Percentiles rank a stretch among this genome's conserved stretches.
phyloP scores from a whole-genome alignment of 2,797 vertebrate species.

The Mormyrus proboscirostris region DNA sequence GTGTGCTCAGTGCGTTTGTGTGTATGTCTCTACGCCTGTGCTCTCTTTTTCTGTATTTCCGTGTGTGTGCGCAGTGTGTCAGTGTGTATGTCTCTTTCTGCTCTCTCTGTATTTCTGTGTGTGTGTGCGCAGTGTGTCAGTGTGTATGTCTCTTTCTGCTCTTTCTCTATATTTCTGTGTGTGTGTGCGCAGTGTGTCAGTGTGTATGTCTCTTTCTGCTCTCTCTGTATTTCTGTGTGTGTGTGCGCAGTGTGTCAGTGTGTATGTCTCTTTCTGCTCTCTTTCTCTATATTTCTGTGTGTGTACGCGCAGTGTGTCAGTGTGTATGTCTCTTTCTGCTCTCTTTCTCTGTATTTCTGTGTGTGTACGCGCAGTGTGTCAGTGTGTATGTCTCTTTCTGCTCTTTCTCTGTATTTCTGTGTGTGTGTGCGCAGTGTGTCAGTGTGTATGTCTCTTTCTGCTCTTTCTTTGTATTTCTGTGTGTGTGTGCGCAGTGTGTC shows the following conservation, averaged over 20 bases:
- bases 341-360: background rate
- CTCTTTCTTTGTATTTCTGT: background rate
- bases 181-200: background rate
- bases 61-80: background rate
- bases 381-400: background rate
- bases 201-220: background rate
- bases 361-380: background rate
- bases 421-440: background rate
- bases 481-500: background rate
- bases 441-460: background rate
- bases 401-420: background rate
- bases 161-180: background rate
- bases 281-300: background rate
- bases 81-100: background rate
- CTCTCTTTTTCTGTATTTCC: background rate
- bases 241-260: background rate
- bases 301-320: background rate
- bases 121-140: background rate
- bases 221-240: background rate
- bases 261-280: background rate
- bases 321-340: background rate
- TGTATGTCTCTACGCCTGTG: background rate
- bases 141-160: background rate
- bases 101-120: background rate
- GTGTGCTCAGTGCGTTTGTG: background rate